These are phyloP conservation scores for Epizoanthus rinbou DNA, from an alignment of 92 coral and sea anemone genomes.

Conservation along the genomic window DNA sequence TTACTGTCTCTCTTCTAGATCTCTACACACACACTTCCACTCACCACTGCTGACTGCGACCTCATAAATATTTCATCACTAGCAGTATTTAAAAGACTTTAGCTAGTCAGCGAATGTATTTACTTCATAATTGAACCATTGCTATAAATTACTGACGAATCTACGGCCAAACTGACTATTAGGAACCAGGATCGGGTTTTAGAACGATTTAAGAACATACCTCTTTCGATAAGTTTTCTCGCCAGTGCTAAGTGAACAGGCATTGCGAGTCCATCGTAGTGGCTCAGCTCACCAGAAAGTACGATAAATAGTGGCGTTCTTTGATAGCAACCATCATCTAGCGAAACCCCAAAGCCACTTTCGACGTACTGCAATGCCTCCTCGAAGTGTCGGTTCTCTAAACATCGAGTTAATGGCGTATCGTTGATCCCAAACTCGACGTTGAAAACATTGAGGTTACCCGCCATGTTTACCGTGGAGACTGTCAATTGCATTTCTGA, in stretches of 20 bases:
- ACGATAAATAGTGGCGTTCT: slow-evolving; percentile 82
- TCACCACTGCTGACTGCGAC: too few relatives aligned
- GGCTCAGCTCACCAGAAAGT: slow-evolving; percentile 77
- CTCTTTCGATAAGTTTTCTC: slow-evolving; percentile 77
- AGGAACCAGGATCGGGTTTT: too few relatives aligned
- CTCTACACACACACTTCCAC: too few relatives aligned
- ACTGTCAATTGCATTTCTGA: not conserved
- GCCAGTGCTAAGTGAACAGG: slow-evolving; percentile 86
- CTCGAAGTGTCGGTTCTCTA: slow-evolving; percentile 71
- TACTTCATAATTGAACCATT: too few relatives aligned
- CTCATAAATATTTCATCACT: too few relatives aligned
- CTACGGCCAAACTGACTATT: too few relatives aligned
- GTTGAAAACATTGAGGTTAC: slow-evolving; percentile 65
- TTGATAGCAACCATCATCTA: slow-evolving; percentile 83
- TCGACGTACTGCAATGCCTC: slow-evolving; percentile 78
- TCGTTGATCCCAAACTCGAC: slow-evolving; percentile 83
- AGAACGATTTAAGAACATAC: slow-evolving; percentile 5
- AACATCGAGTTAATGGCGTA: slow-evolving; percentile 79
- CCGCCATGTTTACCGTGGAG: slow-evolving; percentile 64
- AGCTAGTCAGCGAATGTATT: too few relatives aligned
- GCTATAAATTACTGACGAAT: too few relatives aligned
- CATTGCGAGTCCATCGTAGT: slow-evolving; percentile 70
- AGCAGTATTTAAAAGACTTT: too few relatives aligned
- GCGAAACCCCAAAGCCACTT: slow-evolving; percentile 72
- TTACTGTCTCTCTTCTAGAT: too few relatives aligned